Conservation (phyloP, 2,888 invertebrate genomes). For the Eilema sororculum region DNA sequence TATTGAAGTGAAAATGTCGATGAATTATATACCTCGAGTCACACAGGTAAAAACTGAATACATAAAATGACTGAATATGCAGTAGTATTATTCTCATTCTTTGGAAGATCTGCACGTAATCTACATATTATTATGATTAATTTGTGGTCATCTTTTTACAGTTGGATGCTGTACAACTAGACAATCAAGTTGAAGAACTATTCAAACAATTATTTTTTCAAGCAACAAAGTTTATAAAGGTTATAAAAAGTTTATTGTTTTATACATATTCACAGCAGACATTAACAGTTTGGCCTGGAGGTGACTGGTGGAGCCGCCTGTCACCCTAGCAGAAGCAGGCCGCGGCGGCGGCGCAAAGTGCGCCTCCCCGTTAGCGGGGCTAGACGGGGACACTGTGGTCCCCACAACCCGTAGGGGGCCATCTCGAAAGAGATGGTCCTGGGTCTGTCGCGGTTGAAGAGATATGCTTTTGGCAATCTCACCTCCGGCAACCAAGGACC, state of each 20-base stretch:
- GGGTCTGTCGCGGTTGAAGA: too few relatives aligned
- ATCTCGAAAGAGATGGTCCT: too few relatives aligned
- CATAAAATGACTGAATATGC: neutral
- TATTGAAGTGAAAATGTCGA: slow-evolving; percentile 61
- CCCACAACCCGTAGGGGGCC: too few relatives aligned
- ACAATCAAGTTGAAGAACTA: slow-evolving; percentile 92
- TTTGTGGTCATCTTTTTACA: slow-evolving; percentile 64
- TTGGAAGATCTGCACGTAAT: neutral
- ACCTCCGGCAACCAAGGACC: too few relatives aligned
- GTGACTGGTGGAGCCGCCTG: too few relatives aligned
- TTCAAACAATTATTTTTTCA: slow-evolving; percentile 89
- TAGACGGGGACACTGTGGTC: too few relatives aligned
- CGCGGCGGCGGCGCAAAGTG: too few relatives aligned
- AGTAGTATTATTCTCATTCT: neutral
- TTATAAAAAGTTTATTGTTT: slow-evolving; percentile 58
- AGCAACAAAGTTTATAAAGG: slow-evolving; percentile 89
- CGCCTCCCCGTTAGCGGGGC: too few relatives aligned
- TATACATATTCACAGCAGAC: neutral
- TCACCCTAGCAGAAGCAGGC: too few relatives aligned
- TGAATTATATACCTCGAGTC: slow-evolving; percentile 78
- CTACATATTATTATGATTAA: neutral
- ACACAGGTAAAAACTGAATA: slow-evolving; percentile 68
- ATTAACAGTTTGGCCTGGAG: too few relatives aligned
- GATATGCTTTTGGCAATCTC: too few relatives aligned
- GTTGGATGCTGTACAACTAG: slow-evolving; percentile 93